Evolutionary conservation across 2,113 vertebrate species (phyloP), one percentile per base, ranked within the genome.

Genomic region (Dolichallabes microphthalmus): DNA sequence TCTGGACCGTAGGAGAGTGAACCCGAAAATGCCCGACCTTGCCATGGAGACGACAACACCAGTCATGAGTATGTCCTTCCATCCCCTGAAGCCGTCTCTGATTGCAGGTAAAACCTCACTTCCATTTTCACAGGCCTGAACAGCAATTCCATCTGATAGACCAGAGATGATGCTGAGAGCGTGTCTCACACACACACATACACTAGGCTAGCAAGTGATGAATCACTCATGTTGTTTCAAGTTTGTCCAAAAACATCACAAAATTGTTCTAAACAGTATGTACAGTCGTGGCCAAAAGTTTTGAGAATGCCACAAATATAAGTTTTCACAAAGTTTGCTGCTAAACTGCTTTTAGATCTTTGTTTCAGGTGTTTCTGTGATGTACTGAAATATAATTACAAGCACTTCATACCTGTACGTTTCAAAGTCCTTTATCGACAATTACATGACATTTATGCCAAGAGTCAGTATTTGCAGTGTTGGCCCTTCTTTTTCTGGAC

Each of bases 21-120:
- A 94, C 27, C 93, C 95, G 3, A 92, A 83, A 75, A 94, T 92
- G 20, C 95, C 98, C 0, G 95, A 97, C 20, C 73, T 91, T 0
- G 93, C 96, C 82, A 92, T 98, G 27, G 96, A 97, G 14, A 95
- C 94, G 63, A 89, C 95, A 64, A 93, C 96, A 0, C 93, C 95
- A 0, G 94, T 96, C 76, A 96, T 96, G 88, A 95, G 94, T 83
- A 82, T 98, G 87, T 95, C 95, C 60, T 99, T 97, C 80, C 98
- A 99, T 88, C 97, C 98, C 4, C 88, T 88, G 0, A 94, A 91
- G 86, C 97, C 97, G 0, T 96, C 96, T 0, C 92, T 97, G 14
- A 88, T 98, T 0, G 95, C 96, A 82, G 98, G 97, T 66, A 66
- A 74, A 80, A 30, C 20, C 61, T 80, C 32, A 20, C 68, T 53